Base-by-base conservation (phyloP, 2,113 vertebrate genomes). In the Agelaius phoeniceus region DNA sequence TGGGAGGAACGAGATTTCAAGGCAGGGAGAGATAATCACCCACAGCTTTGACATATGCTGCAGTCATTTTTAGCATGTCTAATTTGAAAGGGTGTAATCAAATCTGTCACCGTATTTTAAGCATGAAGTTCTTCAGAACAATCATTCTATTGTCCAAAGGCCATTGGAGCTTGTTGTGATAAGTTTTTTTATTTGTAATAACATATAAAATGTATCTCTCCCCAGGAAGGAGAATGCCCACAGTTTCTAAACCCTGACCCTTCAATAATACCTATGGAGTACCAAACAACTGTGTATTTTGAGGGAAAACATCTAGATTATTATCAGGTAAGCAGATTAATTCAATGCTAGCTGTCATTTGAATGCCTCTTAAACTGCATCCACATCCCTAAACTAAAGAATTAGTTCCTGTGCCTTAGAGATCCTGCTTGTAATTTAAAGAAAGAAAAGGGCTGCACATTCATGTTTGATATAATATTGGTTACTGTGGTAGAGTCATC, bases 221-320 rank as follows among this genome's bases (percentile, higher is more conserved):
- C 41, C 21, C 93, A 99, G 99, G 98, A 98, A 94, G 96, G 95
- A 52, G 91, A 77, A 33, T 99, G 99, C 95, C 99, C 99, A n/a
- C 99, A 99, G 97, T 99, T 99, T 93, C 98, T 98, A 96, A 96
- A 98, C 23, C 98, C 98, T 35, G 89, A 83, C 33, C 99, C 99
- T 13, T 71, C 87, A 66, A 95, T 99, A 78, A 99, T 99, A 94
- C 99, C 99, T 10, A 98, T 99, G 91, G 98, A 98, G 46, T 93
- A 96, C 10, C 72, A 69, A 95, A 98, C 98, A 14, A 96, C 84
- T 1, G 98, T 99, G 94, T 85, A 69, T 80, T 99, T 99, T 97
- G 94, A 98, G 95, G 99, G 99, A 49, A 98, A 96, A 75, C 99
- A 99, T 97, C 97, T 99, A 97, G 96, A 94, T 35, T 91, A 93